phyloP scores from a whole-genome alignment of 1,140 invertebrate genomes.

The Ceratina japonica region DNA sequence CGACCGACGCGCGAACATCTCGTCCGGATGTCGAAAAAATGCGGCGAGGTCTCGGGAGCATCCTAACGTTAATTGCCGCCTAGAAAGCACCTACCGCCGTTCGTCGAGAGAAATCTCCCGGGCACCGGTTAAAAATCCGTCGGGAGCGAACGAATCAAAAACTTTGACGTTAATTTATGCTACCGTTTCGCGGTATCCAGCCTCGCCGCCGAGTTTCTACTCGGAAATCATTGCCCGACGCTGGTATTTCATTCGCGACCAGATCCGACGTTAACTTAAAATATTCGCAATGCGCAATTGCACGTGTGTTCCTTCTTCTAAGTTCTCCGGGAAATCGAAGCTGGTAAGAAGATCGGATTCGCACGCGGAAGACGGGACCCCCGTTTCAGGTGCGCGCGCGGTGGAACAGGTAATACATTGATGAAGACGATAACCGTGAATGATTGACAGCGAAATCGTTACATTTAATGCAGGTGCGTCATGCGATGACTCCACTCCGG shows the following conservation, averaged over 20 bases:
- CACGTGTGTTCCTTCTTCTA: too few species aligned
- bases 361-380: not conserved
- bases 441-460: slow-evolving; percentile 31
- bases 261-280: too few species aligned
- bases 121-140: slow-evolving; percentile 1
- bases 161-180: slow-evolving; percentile 37
- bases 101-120: slow-evolving; percentile 22
- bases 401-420: not conserved
- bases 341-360: not conserved
- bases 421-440: not conserved
- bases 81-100: slow-evolving; percentile 26
- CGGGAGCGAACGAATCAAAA: slow-evolving; percentile 2
- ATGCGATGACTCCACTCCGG: not conserved
- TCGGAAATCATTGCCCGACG: not conserved
- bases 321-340: too few species aligned
- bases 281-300: too few species aligned
- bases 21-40: slow-evolving; percentile 24
- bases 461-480: not conserved
- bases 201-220: not conserved
- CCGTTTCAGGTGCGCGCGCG: too few species aligned
- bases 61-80: slow-evolving; percentile 43
- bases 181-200: slow-evolving; percentile 13
- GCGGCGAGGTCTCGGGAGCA: not conserved
- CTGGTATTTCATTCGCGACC: too few species aligned
- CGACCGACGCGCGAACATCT: not conserved